phyloP scores from a whole-genome alignment of 2,888 invertebrate genomes.

The Lypha dubia region DNA sequence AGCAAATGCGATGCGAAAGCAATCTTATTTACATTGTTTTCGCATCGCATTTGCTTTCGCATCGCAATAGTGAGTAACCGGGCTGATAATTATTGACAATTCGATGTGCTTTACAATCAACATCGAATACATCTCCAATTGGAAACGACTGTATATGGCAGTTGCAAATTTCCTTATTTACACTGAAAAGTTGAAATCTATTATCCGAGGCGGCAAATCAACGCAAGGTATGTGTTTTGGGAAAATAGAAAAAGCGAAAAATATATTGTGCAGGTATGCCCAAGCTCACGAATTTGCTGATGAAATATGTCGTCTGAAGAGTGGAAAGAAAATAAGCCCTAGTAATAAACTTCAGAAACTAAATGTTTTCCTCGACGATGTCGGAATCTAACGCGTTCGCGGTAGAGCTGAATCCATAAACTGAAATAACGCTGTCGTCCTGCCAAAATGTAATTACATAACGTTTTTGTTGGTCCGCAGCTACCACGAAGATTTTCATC shows the following conservation, averaged over 20 bases:
- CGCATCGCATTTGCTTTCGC: too few species aligned
- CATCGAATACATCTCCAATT: not conserved
- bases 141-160: constrained; percentile 4
- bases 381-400: not conserved
- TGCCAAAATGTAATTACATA: not conserved
- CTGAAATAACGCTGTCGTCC: not conserved
- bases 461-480: not conserved
- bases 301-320: constrained; percentile 1
- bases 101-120: not conserved
- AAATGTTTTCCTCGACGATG: not conserved
- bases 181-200: not conserved
- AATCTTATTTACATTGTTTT: too few species aligned
- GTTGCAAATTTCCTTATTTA: not conserved
- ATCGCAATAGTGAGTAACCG: too few species aligned
- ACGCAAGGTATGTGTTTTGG: not conserved
- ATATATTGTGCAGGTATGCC: not conserved
- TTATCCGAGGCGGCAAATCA: too few species aligned
- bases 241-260: not conserved
- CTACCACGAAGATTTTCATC: constrained; percentile 19
- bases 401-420: not conserved
- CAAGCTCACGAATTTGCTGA: not conserved
- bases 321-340: not conserved
- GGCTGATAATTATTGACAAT: not conserved
- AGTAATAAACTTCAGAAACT: not conserved
- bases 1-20: too few species aligned